phyloP scores from a whole-genome alignment of 2,888 invertebrate species.

The Cyclophora albipunctata region DNA sequence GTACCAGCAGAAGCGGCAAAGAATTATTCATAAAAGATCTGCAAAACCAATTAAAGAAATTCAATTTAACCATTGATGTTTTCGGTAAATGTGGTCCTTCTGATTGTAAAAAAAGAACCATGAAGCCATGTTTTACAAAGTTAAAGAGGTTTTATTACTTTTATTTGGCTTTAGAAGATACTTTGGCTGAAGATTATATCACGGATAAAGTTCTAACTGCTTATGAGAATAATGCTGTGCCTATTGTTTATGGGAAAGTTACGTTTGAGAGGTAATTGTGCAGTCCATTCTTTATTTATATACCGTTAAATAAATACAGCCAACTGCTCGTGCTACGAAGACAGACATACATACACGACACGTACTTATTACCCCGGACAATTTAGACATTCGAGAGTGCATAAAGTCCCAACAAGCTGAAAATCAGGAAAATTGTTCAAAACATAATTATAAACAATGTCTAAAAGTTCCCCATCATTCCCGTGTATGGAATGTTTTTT shows the following conservation, averaged over 20 bases:
- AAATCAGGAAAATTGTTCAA: too few relatives aligned
- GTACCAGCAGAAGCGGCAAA: slow-evolving; percentile 38
- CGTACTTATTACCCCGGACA: too few relatives aligned
- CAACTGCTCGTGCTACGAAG: too few relatives aligned
- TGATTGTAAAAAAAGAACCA: slow-evolving; percentile 37
- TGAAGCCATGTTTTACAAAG: slow-evolving; percentile 48
- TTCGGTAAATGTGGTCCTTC: slow-evolving; percentile 68
- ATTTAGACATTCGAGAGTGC: too few relatives aligned
- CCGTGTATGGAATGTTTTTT: too few relatives aligned
- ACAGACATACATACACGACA: too few relatives aligned
- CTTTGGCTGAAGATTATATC: slow-evolving; percentile 71
- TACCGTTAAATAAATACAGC: too few relatives aligned
- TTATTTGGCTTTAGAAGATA: slow-evolving; percentile 83
- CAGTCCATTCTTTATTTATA: slow-evolving; percentile 22
- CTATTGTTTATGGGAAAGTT: slow-evolving; percentile 80
- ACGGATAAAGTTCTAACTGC: slow-evolving; percentile 68
- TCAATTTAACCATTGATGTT: slow-evolving; percentile 61
- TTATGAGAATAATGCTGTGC: slow-evolving; percentile 76
- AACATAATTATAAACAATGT: too few relatives aligned
- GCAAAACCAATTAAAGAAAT: slow-evolving; percentile 47
- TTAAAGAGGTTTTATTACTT: slow-evolving; percentile 78
- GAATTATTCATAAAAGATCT: slow-evolving; percentile 50
- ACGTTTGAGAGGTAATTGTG: slow-evolving; percentile 64
- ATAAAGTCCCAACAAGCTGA: too few relatives aligned
- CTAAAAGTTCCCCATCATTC: too few relatives aligned